A percentile compares a stretch with the other conserved stretches of the same genome.
Conservation (phyloP, 2,888 invertebrate genomes). For the Pandemis heparana region DNA sequence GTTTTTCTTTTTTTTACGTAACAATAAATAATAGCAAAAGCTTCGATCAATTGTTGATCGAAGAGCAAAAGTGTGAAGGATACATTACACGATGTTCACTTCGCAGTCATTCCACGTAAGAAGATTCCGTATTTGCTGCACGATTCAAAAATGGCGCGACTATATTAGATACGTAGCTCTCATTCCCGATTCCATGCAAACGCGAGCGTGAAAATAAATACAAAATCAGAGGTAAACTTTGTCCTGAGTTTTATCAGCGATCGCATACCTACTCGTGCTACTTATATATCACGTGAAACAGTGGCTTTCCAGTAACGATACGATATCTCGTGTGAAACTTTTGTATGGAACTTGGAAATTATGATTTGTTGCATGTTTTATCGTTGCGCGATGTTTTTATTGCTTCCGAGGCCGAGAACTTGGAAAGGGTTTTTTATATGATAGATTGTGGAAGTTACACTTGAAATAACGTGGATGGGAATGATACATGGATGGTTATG, state of each 20-base stretch:
- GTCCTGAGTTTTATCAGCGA: conserved; percentile 23
- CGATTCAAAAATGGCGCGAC: no score
- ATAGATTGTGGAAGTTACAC: conserved; percentile 17
- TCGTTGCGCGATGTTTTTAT: conserved; percentile 38
- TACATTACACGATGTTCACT: no score
- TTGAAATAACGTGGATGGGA: background rate
- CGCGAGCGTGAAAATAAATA: conserved; percentile 13
- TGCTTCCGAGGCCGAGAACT: conserved; percentile 28
- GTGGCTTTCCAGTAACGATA: conserved; percentile 38
- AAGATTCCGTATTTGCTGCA: no score
- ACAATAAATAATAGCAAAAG: no score
- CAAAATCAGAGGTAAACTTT: conserved; percentile 25
- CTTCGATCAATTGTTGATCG: no score
- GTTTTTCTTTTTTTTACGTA: no score
- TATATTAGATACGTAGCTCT: background rate
- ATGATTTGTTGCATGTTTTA: conserved; percentile 42
- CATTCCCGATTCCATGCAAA: background rate
- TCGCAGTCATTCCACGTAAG: no score
- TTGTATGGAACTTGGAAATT: conserved; percentile 40
- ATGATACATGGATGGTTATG: background rate
- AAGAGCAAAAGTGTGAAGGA: no score
- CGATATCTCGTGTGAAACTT: conserved; percentile 41
- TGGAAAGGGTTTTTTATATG: conserved; percentile 21
- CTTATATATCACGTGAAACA: conserved; percentile 29
- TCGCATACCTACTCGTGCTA: conserved; percentile 17